phyloP scores from a whole-genome alignment of 2,797 vertebrate genomes.

The Hozukius guyotensis region DNA sequence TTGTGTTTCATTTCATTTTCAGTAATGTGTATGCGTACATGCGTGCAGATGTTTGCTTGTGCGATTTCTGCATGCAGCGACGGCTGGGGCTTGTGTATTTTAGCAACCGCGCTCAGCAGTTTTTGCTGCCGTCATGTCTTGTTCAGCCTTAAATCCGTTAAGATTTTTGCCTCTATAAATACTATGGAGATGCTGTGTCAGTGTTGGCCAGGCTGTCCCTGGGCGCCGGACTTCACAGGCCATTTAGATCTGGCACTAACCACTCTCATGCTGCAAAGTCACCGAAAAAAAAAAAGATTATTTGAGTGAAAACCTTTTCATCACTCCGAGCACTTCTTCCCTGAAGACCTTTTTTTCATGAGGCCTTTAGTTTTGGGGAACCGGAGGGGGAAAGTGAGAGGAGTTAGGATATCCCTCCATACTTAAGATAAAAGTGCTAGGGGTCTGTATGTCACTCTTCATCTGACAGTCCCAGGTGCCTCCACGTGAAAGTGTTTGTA shows the following conservation, averaged over 20 bases:
- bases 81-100: slow-evolving; percentile 28
- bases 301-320: slow-evolving; percentile 56
- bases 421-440: slow-evolving; percentile 29
- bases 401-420: slow-evolving; percentile 40
- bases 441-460: slow-evolving; percentile 46
- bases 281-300: slow-evolving; percentile 37
- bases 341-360: slow-evolving; percentile 25
- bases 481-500: slow-evolving; percentile 43
- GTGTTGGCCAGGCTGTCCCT: slow-evolving; percentile 38
- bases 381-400: background rate
- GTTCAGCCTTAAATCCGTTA: slow-evolving; percentile 55
- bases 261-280: slow-evolving; percentile 55
- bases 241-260: slow-evolving; percentile 65
- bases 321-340: slow-evolving; percentile 49
- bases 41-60: slow-evolving; percentile 26
- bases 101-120: slow-evolving; percentile 10
- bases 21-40: slow-evolving; percentile 2
- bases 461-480: slow-evolving; percentile 25
- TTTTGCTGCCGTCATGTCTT: slow-evolving; percentile 44
- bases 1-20: slow-evolving; percentile 50
- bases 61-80: background rate
- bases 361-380: slow-evolving; percentile 36
- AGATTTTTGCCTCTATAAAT: slow-evolving; percentile 46
- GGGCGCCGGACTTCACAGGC: slow-evolving; percentile 47
- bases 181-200: slow-evolving; percentile 42